Conservation (phyloP, 2,888 invertebrate species). For the Campoplex nolae region DNA sequence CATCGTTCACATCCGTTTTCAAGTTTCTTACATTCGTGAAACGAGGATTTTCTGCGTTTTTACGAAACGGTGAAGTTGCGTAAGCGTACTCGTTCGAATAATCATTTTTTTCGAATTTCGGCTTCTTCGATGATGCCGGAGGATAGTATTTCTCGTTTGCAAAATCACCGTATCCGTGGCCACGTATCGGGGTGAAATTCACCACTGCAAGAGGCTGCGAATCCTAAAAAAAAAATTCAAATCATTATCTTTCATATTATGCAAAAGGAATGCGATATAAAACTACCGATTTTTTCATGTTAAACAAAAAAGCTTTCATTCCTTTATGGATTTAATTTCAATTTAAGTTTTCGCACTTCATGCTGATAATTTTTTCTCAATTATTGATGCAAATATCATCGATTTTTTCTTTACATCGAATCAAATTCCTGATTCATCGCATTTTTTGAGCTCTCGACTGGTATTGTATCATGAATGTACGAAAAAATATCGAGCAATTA, state of each 20-base stretch:
- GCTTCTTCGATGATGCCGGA: constrained; percentile 82
- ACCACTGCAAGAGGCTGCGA: constrained; percentile 90
- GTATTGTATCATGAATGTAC: too few species aligned
- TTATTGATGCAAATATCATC: too few species aligned
- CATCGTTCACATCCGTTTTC: constrained; percentile 50
- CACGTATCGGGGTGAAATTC: constrained; percentile 90
- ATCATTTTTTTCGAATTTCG: constrained; percentile 35
- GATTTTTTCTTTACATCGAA: too few species aligned
- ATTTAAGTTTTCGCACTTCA: too few species aligned
- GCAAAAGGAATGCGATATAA: not conserved
- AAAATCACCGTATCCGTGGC: constrained; percentile 88
- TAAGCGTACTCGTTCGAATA: constrained; percentile 51
- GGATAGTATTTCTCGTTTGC: constrained; percentile 94
- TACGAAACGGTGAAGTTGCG: constrained; percentile 53
- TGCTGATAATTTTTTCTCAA: not conserved
- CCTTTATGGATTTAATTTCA: too few species aligned
- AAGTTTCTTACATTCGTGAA: constrained; percentile 40
- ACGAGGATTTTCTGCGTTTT: constrained; percentile 44
- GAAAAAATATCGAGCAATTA: too few species aligned
- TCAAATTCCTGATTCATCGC: too few species aligned
- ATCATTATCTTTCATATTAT: not conserved
- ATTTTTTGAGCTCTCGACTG: too few species aligned
- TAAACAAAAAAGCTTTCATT: not conserved
- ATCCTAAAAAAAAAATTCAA: constrained; percentile 82
- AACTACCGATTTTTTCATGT: not conserved